phyloP scores from a whole-genome alignment of 2,888 invertebrate genomes.

The Hecatera dysodea region DNA sequence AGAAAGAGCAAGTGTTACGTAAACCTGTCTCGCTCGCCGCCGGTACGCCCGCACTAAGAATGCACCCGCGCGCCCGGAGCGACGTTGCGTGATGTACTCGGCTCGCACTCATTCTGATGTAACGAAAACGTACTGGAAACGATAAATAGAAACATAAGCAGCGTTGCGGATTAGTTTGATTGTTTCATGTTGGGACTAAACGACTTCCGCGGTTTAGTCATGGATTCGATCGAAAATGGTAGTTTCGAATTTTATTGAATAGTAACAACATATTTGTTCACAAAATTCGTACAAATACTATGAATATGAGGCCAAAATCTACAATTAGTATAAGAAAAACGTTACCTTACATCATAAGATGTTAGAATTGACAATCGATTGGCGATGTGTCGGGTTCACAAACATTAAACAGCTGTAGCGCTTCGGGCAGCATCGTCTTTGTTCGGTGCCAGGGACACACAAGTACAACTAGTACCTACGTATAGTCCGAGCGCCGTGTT shows the following conservation, averaged over 20 bases:
- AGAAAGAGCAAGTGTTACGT: slow-evolving; percentile 63
- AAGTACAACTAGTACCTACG: slow-evolving; percentile 69
- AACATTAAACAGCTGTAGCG: slow-evolving; percentile 89
- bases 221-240: background rate
- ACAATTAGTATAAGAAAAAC: background rate
- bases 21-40: slow-evolving; percentile 73
- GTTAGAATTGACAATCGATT: slow-evolving; percentile 81
- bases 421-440: slow-evolving; percentile 81
- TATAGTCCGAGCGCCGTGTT: slow-evolving; percentile 65
- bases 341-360: slow-evolving; percentile 73
- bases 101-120: slow-evolving; percentile 72
- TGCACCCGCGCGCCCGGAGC: slow-evolving; percentile 77
- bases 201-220: slow-evolving; percentile 17
- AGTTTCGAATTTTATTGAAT: background rate
- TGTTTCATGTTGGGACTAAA: slow-evolving; percentile 20
- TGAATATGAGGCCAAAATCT: background rate
- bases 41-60: slow-evolving; percentile 82
- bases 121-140: slow-evolving; percentile 60
- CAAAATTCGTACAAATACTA: background rate
- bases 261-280: background rate
- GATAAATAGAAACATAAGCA: slow-evolving; percentile 46
- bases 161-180: slow-evolving; percentile 33
- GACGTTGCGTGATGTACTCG: slow-evolving; percentile 72
- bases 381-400: slow-evolving; percentile 80
- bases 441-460: slow-evolving; percentile 75